Evolutionary conservation across 2,797 vertebrate species (phyloP).

Genomic region (Distichodus sexfasciatus): DNA sequence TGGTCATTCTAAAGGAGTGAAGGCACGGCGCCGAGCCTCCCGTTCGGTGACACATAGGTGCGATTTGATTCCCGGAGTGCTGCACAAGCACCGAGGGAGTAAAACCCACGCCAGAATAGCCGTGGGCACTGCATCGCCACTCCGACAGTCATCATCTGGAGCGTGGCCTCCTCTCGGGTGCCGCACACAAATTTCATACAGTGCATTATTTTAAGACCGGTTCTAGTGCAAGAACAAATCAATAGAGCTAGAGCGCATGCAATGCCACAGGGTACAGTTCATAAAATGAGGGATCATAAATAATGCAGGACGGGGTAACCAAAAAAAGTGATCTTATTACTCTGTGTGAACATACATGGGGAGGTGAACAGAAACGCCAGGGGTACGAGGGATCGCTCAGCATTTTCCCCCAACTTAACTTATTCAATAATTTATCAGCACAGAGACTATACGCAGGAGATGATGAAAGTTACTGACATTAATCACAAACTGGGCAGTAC

Average conservation of each 20-base stretch:
- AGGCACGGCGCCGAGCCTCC: not conserved
- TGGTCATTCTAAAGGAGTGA: constrained; percentile 6
- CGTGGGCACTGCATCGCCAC: not conserved
- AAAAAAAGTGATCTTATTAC: constrained; percentile 23
- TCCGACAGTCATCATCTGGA: constrained; percentile 7
- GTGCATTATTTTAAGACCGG: constrained; percentile 9
- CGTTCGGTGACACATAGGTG: not conserved
- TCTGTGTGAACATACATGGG: not conserved
- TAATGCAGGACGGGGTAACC: constrained; percentile 73
- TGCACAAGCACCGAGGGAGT: not conserved
- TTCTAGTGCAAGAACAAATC: constrained; percentile 41
- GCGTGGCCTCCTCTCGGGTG: not conserved
- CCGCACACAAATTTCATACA: not conserved
- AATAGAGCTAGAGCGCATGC: constrained; percentile 61
- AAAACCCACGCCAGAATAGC: constrained; percentile 4
- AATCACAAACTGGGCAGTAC: not conserved
- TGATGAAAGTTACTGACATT: constrained; percentile 26
- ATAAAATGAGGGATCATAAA: constrained; percentile 78
- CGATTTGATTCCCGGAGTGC: not conserved
- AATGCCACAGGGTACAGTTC: constrained; percentile 71
- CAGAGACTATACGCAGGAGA: not conserved
- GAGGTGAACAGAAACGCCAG: not conserved
- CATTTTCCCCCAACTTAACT: constrained; percentile 5
- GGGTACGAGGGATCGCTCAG: constrained; percentile 3
- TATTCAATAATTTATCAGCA: constrained; percentile 30